A percentile compares a stretch with the other conserved stretches of the same genome.
These are phyloP conservation scores for Xyrichtys novacula DNA, from an alignment of 2,797 vertebrate genomes.

Conservation along the genomic window DNA sequence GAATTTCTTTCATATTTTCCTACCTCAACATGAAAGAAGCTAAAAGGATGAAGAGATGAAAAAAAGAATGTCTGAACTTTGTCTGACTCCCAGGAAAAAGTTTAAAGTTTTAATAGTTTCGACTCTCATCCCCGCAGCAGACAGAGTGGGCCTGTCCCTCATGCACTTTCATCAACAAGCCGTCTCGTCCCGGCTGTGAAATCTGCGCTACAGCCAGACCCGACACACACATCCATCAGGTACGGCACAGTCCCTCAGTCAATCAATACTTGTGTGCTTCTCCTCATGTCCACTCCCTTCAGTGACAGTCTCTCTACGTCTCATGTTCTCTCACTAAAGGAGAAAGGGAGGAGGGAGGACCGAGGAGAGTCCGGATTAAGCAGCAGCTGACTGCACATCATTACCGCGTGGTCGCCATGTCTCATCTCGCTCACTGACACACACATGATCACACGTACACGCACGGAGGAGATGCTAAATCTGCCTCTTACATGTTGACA, in stretches of 20 bases:
- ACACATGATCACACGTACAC: constrained; percentile 25
- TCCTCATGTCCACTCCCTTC: background rate
- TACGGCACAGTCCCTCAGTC: constrained; percentile 26
- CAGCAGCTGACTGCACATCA: constrained; percentile 79
- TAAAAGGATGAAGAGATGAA: background rate
- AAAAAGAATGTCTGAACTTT: background rate
- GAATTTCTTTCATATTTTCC: background rate
- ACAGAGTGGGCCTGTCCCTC: constrained; percentile 91
- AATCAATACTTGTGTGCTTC: too few species aligned
- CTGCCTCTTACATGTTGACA: constrained; percentile 48
- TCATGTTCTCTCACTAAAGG: constrained; percentile 55
- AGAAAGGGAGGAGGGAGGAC: constrained; percentile 77
- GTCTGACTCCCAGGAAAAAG: background rate
- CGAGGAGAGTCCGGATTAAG: constrained; percentile 63
- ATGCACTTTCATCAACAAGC: constrained; percentile 95
- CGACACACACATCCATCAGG: constrained; percentile 83
- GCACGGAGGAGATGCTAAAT: constrained; percentile 35
- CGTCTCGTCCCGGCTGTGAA: constrained; percentile 92
- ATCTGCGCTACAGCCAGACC: constrained; percentile 90
- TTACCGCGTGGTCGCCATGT: constrained; percentile 25
- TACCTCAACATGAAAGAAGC: background rate
- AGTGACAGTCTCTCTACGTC: constrained; percentile 1
- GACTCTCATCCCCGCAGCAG: constrained; percentile 64
- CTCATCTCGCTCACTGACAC: constrained; percentile 19
- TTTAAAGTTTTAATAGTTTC: background rate